Conservation (phyloP, 2,888 invertebrate species). For the Caenorhabditis macrosperma region DNA sequence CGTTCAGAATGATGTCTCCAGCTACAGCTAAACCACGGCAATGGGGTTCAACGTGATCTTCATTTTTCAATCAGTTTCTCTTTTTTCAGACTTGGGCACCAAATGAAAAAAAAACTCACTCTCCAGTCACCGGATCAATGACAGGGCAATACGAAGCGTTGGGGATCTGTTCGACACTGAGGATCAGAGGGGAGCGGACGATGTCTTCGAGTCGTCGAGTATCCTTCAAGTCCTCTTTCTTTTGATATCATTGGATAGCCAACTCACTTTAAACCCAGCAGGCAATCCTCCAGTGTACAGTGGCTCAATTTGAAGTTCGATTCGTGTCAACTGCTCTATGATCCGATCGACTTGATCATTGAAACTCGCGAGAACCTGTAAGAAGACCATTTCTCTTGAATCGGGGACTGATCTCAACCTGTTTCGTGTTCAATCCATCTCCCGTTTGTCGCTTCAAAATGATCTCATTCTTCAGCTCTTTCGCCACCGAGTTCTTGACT, state of each 20-base stretch:
- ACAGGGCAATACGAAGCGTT: conserved; percentile 14
- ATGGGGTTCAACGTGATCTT: too few species aligned
- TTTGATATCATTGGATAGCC: too few species aligned
- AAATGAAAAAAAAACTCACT: conserved; percentile 15
- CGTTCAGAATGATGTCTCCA: too few species aligned
- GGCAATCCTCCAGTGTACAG: conserved; percentile 34
- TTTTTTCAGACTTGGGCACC: background rate
- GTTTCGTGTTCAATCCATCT: background rate
- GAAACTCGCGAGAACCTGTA: conserved; percentile 12
- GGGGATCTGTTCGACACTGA: conserved; percentile 23
- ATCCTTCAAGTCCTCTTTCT: conserved; percentile 3
- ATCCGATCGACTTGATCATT: conserved; percentile 35
- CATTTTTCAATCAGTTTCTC: too few species aligned
- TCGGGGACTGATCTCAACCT: too few species aligned
- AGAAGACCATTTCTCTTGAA: background rate
- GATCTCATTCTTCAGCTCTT: conserved; percentile 36
- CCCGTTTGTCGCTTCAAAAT: conserved; percentile 10
- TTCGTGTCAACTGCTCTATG: conserved; percentile 39
- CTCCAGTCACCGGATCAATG: conserved; percentile 27
- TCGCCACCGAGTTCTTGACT: conserved; percentile 34
- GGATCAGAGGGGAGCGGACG: conserved; percentile 5
- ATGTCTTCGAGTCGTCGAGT: conserved; percentile 18
- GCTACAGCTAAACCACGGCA: too few species aligned
- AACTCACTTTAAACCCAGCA: conserved; percentile 27
- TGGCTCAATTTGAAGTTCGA: conserved; percentile 56